Evolutionary conservation across 1,140 invertebrate species (phyloP), one percentile per base, ranked within the genome.

Genomic region (Wasmannia auropunctata): DNA sequence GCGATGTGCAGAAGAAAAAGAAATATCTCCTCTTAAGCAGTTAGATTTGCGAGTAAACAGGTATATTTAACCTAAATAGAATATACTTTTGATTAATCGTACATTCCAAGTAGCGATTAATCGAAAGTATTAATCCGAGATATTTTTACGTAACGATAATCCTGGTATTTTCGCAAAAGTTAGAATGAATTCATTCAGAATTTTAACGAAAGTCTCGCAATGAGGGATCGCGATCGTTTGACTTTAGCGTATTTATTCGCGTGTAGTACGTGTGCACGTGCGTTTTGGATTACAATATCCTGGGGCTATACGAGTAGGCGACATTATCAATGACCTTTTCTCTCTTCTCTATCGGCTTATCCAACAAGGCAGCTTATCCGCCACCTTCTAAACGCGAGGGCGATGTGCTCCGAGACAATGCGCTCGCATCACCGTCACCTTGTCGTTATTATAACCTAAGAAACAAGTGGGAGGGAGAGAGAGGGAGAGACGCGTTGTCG

Each of bases 281-380:
- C 4, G 43, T n/a, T 80, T 14, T 56, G 22, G 19, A 70, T 58
- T 43, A 43, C 19, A 19, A 56, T 72, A 2, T 58, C 37, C 34
- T 37, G 49, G 31, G 49, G 22, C 16, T 7, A n/a, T 16, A 22
- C 22, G 25, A 40, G 34, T 70, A 70, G 31, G 1, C 31, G 46
- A 74, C 37, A 16, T 83, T 46, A 74, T 28, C 31, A 49, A 49
- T 31, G 76, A 86, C 28, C 84, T 86, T 69, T 69, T 16, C 25
- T 43, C 22, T 37, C n/a, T 14, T 40, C 37, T 56, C n/a, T 25
- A 60, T 85, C 51, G 14, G 31, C n/a, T 58, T 37, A n/a, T 56
- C 51, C n/a, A 25, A 54, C 5, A 22, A 1, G 14, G n/a, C n/a
- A n/a, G n/a, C n/a, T n/a, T n/a, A n/a, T n/a, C n/a, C n/a, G n/a